Evolutionary conservation across 2,797 vertebrate genomes (phyloP), one percentile per base, ranked within the genome.

Genomic region (Sebastes vulpes): DNA sequence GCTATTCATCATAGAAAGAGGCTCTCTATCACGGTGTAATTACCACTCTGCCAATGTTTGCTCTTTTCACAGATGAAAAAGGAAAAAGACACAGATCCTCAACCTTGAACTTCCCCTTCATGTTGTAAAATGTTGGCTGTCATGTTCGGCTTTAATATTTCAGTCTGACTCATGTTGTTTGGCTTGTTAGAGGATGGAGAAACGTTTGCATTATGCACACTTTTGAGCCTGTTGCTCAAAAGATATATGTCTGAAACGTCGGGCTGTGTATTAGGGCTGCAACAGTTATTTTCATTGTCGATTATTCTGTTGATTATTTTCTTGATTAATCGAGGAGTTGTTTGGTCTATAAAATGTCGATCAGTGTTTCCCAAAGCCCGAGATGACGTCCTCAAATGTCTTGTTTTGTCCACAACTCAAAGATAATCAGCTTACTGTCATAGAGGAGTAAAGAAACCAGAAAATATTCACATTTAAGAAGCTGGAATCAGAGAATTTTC

Each of bases 1-100:
- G 31, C 12, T 68, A 42, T 92, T 87, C 74, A 88, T 93, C 88
- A 78, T 46, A 20, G 71, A 72, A 72, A 78, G 66, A 72, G 78
- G 73, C 60, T 75, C 75, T 88, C 71, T 46, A 67, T 87, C 75
- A 70, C 72, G 31, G 48, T 21, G 65, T 81, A 79, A 90, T 89
- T 81, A 87, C 78, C 59, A 8, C 71, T 65, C 79, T 74, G 86
- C 75, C 81, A 79, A 23, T 52, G 28, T 81, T 73, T 74, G 67
- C 83, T 75, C 14, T 42, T 58, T 65, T 82, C 42, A 32, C 42
- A 21, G 48, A 77, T 56, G 52, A 80, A 29, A 75, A 69, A 72
- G 61, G 9, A 31, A 46, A 52, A 60, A 48, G 14, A 21, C 10
- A 4, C 28, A 58, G 5, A 75, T 42, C 57, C 31, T 31, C 20